These are phyloP conservation scores for Pristionchus maxplancki DNA, from an alignment of 2,888 invertebrate species.

Conservation along the genomic window DNA sequence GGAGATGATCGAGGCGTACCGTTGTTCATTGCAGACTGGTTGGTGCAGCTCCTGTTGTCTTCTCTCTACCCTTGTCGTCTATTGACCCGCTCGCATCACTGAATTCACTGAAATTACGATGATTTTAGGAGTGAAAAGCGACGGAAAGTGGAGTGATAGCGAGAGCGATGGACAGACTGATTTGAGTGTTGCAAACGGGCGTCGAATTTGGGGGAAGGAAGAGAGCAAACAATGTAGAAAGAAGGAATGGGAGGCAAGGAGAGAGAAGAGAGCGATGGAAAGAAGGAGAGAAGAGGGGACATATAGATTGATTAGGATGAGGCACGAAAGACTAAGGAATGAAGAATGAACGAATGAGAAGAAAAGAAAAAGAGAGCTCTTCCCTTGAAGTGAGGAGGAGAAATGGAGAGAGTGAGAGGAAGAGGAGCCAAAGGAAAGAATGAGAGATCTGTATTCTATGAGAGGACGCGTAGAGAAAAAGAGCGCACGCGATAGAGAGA, in stretches of 20 bases:
- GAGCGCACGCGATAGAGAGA: conserved; percentile 30
- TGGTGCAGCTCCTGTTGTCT: neutral
- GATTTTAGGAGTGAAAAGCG: neutral
- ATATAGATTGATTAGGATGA: conserved; percentile 46
- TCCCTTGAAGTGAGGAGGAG: conserved; percentile 31
- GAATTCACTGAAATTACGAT: neutral
- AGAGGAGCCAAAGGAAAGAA: neutral
- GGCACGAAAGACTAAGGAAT: conserved; percentile 38
- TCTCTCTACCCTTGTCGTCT: conserved; percentile 13
- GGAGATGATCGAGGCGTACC: neutral
- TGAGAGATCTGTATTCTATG: neutral
- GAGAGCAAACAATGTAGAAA: conserved; percentile 34
- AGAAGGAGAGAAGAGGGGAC: neutral
- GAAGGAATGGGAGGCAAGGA: neutral
- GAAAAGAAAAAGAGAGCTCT: neutral
- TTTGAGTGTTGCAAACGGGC: conserved; percentile 14
- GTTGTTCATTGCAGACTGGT: conserved; percentile 16
- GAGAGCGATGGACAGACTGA: neutral
- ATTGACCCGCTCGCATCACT: conserved; percentile 44
- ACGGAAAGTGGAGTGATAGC: neutral
- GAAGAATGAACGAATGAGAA: neutral
- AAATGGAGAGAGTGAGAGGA: neutral
- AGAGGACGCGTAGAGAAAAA: conserved; percentile 26
- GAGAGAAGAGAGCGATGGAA: conserved; percentile 23
- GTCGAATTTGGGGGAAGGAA: conserved; percentile 27